These are phyloP conservation scores for Pachymerium ferrugineum DNA, from an alignment of 2,888 invertebrate species.

Conservation along the genomic window DNA sequence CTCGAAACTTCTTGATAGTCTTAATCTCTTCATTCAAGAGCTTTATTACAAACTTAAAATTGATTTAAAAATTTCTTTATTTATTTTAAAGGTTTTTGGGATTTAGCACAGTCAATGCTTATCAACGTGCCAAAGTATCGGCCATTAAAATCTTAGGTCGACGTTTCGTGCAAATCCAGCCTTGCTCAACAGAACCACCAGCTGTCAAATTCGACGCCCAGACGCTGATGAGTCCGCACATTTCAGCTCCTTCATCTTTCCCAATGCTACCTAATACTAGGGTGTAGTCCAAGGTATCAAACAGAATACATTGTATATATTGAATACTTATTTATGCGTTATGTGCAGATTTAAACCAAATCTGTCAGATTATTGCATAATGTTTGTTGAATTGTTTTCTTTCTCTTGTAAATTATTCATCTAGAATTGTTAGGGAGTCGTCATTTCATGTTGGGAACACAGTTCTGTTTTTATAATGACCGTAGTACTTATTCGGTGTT, in stretches of 20 bases:
- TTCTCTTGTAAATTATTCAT: not conserved
- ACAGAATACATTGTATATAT: not conserved
- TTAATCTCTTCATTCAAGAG: too few relatives aligned
- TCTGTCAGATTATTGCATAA: not conserved
- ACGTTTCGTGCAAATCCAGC: constrained; percentile 37
- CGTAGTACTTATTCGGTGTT: too few relatives aligned
- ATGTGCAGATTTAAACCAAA: too few relatives aligned
- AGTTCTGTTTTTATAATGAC: too few relatives aligned
- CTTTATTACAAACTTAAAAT: not conserved
- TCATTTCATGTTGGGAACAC: too few relatives aligned
- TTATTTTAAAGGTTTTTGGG: constrained; percentile 64
- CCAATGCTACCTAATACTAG: not conserved
- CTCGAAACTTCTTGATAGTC: too few relatives aligned
- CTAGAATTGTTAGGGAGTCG: too few relatives aligned
- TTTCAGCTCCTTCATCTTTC: not conserved
- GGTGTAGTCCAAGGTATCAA: not conserved
- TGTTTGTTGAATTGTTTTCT: not conserved
- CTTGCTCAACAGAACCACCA: not conserved
- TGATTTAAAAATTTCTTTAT: not conserved
- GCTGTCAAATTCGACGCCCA: not conserved
- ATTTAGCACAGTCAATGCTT: constrained; percentile 80
- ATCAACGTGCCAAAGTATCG: constrained; percentile 82
- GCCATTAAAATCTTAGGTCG: constrained; percentile 66
- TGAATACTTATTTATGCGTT: not conserved
- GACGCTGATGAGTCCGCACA: not conserved